Percentiles rank a stretch among this genome's conserved stretches.
phyloP scores from a whole-genome alignment of 2,888 invertebrate species.

The Diploptera punctata region DNA sequence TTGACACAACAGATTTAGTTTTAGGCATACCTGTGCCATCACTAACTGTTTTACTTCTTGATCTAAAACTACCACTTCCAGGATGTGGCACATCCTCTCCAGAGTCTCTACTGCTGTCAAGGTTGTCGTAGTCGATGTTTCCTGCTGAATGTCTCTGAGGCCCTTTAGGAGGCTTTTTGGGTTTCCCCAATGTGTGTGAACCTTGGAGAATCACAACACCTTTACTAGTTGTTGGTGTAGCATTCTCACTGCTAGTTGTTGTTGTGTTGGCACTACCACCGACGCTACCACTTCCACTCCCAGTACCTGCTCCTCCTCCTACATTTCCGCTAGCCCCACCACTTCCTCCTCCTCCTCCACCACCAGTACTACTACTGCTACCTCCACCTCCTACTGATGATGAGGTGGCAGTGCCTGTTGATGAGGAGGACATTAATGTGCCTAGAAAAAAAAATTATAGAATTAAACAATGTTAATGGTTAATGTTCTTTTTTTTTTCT shows the following conservation, averaged over 20 bases:
- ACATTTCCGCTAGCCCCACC: too few species aligned
- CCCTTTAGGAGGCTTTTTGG: slow-evolving; percentile 73
- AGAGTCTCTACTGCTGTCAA: slow-evolving; percentile 59
- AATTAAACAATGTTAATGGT: not conserved
- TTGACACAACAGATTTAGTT: too few species aligned
- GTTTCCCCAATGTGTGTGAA: slow-evolving; percentile 83
- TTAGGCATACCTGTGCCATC: slow-evolving; percentile 79
- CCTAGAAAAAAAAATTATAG: slow-evolving; percentile 46
- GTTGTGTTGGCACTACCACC: not conserved
- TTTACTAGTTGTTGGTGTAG: slow-evolving; percentile 34
- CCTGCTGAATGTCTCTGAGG: slow-evolving; percentile 83
- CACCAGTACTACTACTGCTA: too few species aligned
- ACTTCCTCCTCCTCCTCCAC: slow-evolving; percentile 38
- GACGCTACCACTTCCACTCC: slow-evolving; percentile 41
- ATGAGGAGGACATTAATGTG: not conserved
- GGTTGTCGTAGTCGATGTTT: slow-evolving; percentile 84
- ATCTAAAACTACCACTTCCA: slow-evolving; percentile 67
- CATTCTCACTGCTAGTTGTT: slow-evolving; percentile 34
- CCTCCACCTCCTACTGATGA: not conserved
- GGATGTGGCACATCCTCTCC: slow-evolving; percentile 66
- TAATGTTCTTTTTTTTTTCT: not conserved
- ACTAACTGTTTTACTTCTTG: slow-evolving; percentile 90
- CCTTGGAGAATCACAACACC: slow-evolving; percentile 66
- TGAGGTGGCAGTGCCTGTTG: not conserved
- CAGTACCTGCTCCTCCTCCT: not conserved